Evolutionary conservation across 2,797 vertebrate species (phyloP).

Genomic region (Yasuhikotakia modesta): DNA sequence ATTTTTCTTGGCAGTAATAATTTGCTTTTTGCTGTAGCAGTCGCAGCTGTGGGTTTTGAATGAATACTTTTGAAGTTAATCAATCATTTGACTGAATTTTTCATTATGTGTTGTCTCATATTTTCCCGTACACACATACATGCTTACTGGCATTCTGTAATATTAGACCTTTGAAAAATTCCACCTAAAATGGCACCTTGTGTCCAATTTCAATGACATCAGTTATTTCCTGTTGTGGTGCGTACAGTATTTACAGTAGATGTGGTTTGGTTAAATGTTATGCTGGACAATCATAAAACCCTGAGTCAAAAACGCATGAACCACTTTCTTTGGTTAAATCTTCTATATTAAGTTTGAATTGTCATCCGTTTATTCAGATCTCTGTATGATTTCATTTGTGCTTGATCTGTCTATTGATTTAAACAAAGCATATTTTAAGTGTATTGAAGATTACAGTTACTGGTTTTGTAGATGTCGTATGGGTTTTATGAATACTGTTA

Average conservation of each 20-base stretch:
- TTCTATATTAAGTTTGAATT: conserved; percentile 22
- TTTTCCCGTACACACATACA: conserved; percentile 8
- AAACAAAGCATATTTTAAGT: conserved; percentile 48
- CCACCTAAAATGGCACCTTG: background rate
- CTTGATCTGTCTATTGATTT: conserved; percentile 50
- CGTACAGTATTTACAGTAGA: conserved; percentile 23
- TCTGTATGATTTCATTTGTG: conserved; percentile 8
- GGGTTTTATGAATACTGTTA: conserved; percentile 38
- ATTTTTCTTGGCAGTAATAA: background rate
- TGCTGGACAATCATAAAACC: conserved; percentile 49
- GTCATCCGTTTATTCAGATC: background rate
- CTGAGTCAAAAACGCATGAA: conserved; percentile 49
- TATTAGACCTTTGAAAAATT: conserved; percentile 4
- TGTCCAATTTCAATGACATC: background rate
- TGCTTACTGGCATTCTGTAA: background rate
- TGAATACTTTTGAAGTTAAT: background rate
- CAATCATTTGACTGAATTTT: background rate
- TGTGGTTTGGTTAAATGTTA: conserved; percentile 27
- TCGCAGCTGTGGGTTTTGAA: conserved; percentile 18
- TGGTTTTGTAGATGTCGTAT: conserved; percentile 23
- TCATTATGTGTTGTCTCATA: background rate
- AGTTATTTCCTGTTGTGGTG: background rate
- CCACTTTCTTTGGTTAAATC: conserved; percentile 29
- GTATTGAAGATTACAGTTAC: conserved; percentile 29
- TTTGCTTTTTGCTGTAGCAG: conserved; percentile 2